phyloP scores from a whole-genome alignment of 2,797 vertebrate species.

The Mallotus villosus region DNA sequence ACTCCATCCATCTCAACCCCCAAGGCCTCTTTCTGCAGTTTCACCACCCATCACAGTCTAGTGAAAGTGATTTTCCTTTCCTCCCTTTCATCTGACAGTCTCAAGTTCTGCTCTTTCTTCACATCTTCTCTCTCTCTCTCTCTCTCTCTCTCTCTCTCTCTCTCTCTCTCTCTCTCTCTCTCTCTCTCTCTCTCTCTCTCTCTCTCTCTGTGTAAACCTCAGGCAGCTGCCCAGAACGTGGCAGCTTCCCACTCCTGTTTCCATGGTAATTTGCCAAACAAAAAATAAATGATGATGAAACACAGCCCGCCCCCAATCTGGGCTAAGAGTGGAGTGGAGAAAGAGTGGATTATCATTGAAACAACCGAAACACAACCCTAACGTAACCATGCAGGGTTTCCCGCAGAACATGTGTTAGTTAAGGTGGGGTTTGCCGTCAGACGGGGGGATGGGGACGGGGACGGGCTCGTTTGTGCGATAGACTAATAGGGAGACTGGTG shows the following conservation, averaged over 20 bases:
- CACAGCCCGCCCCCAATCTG: slow-evolving; percentile 26
- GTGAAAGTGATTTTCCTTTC: not conserved
- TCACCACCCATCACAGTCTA: not conserved
- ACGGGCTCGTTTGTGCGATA: no score
- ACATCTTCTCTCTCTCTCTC: not conserved
- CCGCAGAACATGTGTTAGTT: not conserved
- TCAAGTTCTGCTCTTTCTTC: not conserved
- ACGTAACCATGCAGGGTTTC: not conserved
- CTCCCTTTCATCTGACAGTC: not conserved
- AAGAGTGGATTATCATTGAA: slow-evolving; percentile 36
- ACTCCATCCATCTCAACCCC: not conserved
- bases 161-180: no score
- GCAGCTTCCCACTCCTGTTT: slow-evolving; percentile 34
- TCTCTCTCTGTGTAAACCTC: no score
- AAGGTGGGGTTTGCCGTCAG: not conserved
- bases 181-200: no score
- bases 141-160: not conserved
- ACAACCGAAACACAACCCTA: not conserved
- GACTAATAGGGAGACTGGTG: no score
- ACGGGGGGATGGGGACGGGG: not conserved
- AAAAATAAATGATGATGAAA: slow-evolving; percentile 41
- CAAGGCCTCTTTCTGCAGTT: not conserved
- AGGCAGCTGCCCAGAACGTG: slow-evolving; percentile 16
- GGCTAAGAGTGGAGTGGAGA: slow-evolving; percentile 35
- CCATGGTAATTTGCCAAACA: slow-evolving; percentile 53